Conservation (phyloP, 2,797 vertebrate species). For the Steatocranus sp. region DNA sequence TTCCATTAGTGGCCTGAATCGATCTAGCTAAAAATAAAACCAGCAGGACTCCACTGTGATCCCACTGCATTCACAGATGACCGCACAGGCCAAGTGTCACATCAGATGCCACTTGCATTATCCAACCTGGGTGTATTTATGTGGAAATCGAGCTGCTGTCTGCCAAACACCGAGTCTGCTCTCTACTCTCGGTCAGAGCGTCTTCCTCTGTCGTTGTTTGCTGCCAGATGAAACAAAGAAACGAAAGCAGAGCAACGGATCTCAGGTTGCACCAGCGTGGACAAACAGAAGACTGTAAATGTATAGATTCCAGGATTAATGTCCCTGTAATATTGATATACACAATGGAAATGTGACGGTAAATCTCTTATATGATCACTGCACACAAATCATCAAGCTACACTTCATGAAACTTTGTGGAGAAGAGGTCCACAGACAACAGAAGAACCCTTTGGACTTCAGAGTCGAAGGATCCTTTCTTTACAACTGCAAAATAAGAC, state of each 20-base stretch:
- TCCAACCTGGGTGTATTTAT: conserved; percentile 37
- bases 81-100: conserved; percentile 21
- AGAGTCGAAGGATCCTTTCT: neutral
- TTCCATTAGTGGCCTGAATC: conserved; percentile 45
- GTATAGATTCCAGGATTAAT: neutral
- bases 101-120: conserved; percentile 15
- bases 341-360: neutral
- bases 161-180: neutral
- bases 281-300: neutral
- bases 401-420: neutral
- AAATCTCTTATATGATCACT: neutral
- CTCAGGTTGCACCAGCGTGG: neutral
- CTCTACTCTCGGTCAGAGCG: neutral
- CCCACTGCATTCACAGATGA: conserved; percentile 15
- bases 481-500: neutral
- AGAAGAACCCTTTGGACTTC: neutral
- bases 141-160: conserved; percentile 37
- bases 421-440: neutral
- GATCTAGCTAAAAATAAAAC: conserved; percentile 47
- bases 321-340: neutral
- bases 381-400: neutral
- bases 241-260: neutral
- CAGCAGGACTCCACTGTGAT: conserved; percentile 20
- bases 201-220: neutral
- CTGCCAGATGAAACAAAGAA: neutral